Base-by-base conservation (phyloP, 1,140 invertebrate species). In the Doryteuthis pealeii region DNA sequence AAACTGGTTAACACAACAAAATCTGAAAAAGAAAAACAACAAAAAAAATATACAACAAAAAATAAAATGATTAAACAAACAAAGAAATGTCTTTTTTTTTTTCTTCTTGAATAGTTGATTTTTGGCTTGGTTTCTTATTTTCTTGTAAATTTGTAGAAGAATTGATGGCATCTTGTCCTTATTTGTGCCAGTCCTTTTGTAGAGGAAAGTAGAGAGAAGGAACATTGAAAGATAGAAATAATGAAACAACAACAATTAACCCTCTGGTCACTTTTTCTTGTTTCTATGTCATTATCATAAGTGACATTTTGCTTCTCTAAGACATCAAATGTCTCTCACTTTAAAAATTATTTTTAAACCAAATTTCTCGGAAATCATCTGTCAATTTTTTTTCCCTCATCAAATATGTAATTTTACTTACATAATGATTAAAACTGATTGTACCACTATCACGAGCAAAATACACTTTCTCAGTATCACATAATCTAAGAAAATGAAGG, bases 351-450 rank as follows among this genome's bases (percentile, higher is more conserved):
- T n/a, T 62, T 49, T 62, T 15, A 62, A 62, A 22, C 18, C 54
- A 62, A 62, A 62, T 62, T 62, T 62, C 54, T 62, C 18, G 54
- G 54, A 62, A 62, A 62, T 62, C 18, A 62, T 62, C 10, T 40
- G 12, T 62, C 54, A n/a, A n/a, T n/a, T n/a, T n/a, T 62, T 62
- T 62, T 62, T 62, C 54, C 54, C 54, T 62, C 54, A 62, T n/a
- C 26, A 62, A 62, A 62, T 62, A 62, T 62, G 54, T 62, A 12
- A 62, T 62, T 28, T 28, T 62, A 62, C 54, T 62, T 62, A 62
- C 54, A 62, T 62, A 62, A 62, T 62, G 54, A 62, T 22, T 62
- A 18, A 62, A n/a, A 28, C 26, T 62, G 54, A 62, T 62, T 62
- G 54, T 62, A 62, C 5, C 18, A 62, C 18, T 62, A 62, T n/a